Evolutionary conservation across 2,113 vertebrate genomes (phyloP), one percentile per base, ranked within the genome.

Genomic region (Epinephelus fuscoguttatus): DNA sequence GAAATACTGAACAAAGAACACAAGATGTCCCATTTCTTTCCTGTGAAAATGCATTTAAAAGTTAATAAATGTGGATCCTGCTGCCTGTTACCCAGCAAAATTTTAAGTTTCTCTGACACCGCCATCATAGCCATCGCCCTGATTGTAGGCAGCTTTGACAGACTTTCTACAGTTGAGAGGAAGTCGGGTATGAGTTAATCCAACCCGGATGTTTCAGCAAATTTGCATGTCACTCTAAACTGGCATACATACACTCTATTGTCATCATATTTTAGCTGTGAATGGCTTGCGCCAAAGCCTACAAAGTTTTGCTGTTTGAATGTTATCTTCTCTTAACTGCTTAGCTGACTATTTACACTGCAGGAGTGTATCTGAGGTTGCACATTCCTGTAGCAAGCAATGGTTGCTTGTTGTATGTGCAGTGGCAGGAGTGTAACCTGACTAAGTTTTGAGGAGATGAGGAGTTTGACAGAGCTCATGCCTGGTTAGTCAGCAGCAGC

Each of bases 131-230:
- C 57, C 15, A 8, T 50, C n/a, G 0, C 3, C 42, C 53, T 53
- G n/a, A 19, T 66, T 59, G 23, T 69, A 14, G 14, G n/a, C 17
- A 2, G 25, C 18, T 70, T 18, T 61, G 63, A 42, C n/a, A 47
- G 1, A 1, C 21, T 64, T 42, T 17, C 19, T 52, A 78, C 74
- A 23, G 74, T 53, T 80, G 19, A 21, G 63, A 82, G 90, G 91
- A 93, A 92, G 93, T 90, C 42, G 19, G 6, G 15, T 82, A 47
- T 61, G 56, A 70, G 75, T 70, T 82, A 49, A 85, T 71, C 30
- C 42, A 82, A 66, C 76, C 89, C 82, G 90, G 90, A 94, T 89
- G 87, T 86, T 91, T 82, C 78, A 82, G 23, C 64, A 72, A 4
- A 79, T 84, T 81, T 90, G 75, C 87, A 77, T 87, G 30, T 60